A percentile compares a stretch with the other conserved stretches of the same genome.
phyloP scores from a whole-genome alignment of 2,888 invertebrate species.

The Drosophila peninsularis region DNA sequence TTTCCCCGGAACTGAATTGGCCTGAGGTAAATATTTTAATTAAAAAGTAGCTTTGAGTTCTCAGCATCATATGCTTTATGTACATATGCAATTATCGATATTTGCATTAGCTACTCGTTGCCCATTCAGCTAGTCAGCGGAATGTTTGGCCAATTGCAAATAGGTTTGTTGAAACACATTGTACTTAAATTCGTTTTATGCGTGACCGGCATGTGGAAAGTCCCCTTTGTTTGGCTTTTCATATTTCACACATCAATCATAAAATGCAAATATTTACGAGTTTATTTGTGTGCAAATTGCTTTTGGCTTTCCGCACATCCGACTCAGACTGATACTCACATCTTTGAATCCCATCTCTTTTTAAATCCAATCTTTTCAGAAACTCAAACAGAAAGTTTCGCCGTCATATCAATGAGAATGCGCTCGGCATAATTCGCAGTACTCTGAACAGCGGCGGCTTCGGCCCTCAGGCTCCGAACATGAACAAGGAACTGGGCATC shows the following conservation, averaged over 20 bases:
- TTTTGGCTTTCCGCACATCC: constrained; percentile 41
- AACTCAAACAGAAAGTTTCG: constrained; percentile 84
- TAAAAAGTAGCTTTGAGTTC: neutral
- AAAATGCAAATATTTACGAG: constrained; percentile 80
- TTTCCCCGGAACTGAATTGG: neutral
- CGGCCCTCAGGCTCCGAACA: constrained; percentile 80
- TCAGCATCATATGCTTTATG: too few species aligned
- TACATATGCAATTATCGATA: neutral
- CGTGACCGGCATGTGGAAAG: constrained; percentile 57
- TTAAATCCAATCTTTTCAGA: constrained; percentile 61
- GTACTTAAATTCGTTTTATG: constrained; percentile 37
- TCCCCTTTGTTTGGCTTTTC: constrained; percentile 41
- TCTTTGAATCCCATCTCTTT: neutral
- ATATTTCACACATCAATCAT: constrained; percentile 76
- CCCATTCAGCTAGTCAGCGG: neutral
- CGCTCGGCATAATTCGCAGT: constrained; percentile 81
- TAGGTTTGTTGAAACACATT: constrained; percentile 20
- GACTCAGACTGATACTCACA: constrained; percentile 19
- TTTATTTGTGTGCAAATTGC: constrained; percentile 71
- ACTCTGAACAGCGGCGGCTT: constrained; percentile 82
- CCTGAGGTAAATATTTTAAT: neutral
- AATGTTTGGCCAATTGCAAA: constrained; percentile 8
- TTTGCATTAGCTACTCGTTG: neutral
- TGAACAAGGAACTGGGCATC: constrained; percentile 80
- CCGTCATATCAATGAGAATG: constrained; percentile 82